Percentiles rank a stretch among this genome's conserved stretches.
phyloP scores from a whole-genome alignment of 2,797 vertebrate species.

The Tauraco hartlaubi region DNA sequence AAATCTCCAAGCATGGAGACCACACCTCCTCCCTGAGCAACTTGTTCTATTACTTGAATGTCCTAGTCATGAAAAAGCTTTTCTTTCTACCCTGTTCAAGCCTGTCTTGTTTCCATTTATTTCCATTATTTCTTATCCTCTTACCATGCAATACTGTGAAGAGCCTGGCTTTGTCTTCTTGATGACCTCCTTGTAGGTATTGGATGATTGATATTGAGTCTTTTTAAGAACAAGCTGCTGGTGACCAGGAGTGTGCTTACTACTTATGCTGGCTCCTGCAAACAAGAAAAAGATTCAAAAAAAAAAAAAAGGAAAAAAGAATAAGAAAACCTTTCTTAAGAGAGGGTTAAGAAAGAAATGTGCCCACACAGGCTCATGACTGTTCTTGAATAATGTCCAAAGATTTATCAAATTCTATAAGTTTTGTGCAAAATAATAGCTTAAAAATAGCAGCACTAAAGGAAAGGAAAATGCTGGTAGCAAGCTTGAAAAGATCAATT shows the following conservation, averaged over 20 bases:
- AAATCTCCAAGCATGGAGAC: not conserved
- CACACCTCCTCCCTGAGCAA: not conserved
- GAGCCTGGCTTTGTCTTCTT: not conserved
- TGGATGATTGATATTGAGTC: not conserved
- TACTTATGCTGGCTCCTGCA: not conserved
- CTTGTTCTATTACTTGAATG: not conserved
- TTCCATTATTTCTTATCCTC: not conserved
- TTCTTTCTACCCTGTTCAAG: not conserved
- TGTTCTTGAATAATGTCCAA: not conserved
- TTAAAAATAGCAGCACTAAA: not conserved
- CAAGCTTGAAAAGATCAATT: not conserved
- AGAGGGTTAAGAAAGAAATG: not conserved
- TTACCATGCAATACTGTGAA: not conserved
- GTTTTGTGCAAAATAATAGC: constrained; percentile 4
- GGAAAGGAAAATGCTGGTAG: not conserved
- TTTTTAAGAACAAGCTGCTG: not conserved
- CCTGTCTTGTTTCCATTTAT: not conserved
- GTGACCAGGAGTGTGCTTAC: not conserved
- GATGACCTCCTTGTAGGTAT: not conserved
- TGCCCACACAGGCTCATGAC: not conserved
- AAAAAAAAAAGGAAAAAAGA: not conserved
- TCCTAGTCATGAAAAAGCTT: not conserved
- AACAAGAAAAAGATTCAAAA: not conserved
- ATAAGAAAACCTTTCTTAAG: not conserved
- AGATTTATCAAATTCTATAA: not conserved